Evolutionary conservation across 1,140 invertebrate genomes (phyloP), one percentile per base, ranked within the genome.

Genomic region (Frieseomelitta varia): DNA sequence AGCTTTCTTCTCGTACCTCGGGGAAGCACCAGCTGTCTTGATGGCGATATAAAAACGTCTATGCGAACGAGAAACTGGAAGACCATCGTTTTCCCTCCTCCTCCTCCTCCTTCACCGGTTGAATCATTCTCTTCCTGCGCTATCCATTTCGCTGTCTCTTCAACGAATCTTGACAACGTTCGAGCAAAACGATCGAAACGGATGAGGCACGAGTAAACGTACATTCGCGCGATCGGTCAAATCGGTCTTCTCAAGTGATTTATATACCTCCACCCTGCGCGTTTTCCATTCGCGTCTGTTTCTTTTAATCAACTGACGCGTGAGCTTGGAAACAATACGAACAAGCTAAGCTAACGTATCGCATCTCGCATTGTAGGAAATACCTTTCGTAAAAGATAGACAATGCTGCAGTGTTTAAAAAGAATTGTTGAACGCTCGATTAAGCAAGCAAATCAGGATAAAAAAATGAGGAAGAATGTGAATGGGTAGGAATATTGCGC

Each of bases 11-110:
- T 63, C 27, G 47, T 27, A 61, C n/a, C 47, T 74, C 69, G 34
- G 75, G 75, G 75, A 84, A 84, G 19, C 56, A 19, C 58, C 81
- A 84, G 81, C 75, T 84, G 81, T 39, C 61, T 56, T 73, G 72
- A 67, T 75, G 71, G 47, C 80, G 63, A 56, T 56, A 39, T 67
- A 76, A 76, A 82, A 82, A 82, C 76, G n/a, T 79, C 58, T 3
- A 53, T 61, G 80, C 24, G 56, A 12, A n/a, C 72, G 58, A 69
- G 30, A 55, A 77, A 61, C 55, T 63, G 73, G 47, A 83, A 55
- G 61, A 34, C 74, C 63, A 47, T 73, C 72, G 73, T 76, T 82
- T 24, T 67, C 61, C 24, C 55, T 72, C 63, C 53, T 21, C 19
- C 27, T 21, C 10, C 19, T 34, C 11, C 27, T 21, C 10, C 19